Evolutionary conservation across 2,113 vertebrate genomes (phyloP).

Genomic region (Nesoenas mayeri): DNA sequence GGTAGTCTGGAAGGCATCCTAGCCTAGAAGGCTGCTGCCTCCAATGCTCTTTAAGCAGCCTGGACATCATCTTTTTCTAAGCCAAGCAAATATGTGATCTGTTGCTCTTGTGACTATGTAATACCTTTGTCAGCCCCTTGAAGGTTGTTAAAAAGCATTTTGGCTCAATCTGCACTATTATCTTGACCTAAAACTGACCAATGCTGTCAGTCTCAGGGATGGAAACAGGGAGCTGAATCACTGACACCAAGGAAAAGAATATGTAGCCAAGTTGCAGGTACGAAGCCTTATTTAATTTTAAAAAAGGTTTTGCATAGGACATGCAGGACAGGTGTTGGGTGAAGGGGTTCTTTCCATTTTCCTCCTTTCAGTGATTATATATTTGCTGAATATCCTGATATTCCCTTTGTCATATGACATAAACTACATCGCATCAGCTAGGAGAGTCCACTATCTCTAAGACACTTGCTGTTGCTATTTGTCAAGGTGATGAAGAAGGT

Average conservation of each 20-base stretch:
- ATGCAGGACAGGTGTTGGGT: not conserved
- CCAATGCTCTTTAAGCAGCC: not conserved
- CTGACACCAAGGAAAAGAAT: not conserved
- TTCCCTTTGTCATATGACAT: not conserved
- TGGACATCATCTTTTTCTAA: not conserved
- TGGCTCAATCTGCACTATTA: not conserved
- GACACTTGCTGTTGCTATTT: not conserved
- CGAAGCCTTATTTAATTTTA: not conserved
- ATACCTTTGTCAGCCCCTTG: not conserved
- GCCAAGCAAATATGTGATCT: not conserved
- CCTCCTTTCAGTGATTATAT: not conserved
- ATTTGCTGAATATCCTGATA: not conserved
- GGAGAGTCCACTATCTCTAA: not conserved
- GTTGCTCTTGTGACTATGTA: not conserved
- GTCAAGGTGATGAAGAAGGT: constrained; percentile 63
- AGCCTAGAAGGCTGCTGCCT: not conserved
- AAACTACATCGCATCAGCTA: not conserved
- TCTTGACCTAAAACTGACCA: not conserved
- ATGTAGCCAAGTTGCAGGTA: not conserved
- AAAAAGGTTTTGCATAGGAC: not conserved
- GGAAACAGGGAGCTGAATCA: not conserved
- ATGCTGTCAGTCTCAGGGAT: not conserved
- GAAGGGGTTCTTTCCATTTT: not conserved
- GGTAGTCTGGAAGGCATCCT: not conserved
- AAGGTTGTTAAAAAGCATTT: not conserved